Evolutionary conservation across 1,140 invertebrate genomes (phyloP).

Genomic region (Orchestia grillus): DNA sequence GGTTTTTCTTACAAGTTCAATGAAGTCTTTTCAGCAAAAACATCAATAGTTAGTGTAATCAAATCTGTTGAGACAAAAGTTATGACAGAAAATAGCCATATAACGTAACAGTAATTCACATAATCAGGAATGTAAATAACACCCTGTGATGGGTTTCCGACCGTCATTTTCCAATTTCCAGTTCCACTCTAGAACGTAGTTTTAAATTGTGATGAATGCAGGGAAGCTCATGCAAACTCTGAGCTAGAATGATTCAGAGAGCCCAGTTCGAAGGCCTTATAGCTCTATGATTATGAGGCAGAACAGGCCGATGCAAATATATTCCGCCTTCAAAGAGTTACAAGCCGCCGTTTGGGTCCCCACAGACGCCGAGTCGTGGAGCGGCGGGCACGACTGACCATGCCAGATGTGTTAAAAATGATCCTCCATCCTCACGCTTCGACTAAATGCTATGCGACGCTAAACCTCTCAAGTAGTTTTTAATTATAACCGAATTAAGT

Average conservation of each 20-base stretch:
- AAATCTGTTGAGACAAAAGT: neutral
- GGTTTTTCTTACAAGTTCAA: neutral
- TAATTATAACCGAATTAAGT: neutral
- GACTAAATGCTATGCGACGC: neutral
- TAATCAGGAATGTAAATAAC: neutral
- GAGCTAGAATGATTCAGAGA: neutral
- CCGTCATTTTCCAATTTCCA: neutral
- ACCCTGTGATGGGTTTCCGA: neutral
- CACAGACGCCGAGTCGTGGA: neutral
- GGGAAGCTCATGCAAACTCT: conserved; percentile 2
- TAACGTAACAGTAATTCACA: neutral
- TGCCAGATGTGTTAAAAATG: neutral
- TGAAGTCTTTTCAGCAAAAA: neutral
- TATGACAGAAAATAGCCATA: neutral
- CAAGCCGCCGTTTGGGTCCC: neutral
- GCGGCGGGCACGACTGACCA: neutral
- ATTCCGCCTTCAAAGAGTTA: neutral
- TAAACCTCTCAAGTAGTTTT: neutral
- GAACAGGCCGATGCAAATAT: neutral
- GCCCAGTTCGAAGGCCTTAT: neutral
- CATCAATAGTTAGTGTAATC: neutral
- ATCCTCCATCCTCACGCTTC: neutral
- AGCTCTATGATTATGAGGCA: conserved; percentile 19
- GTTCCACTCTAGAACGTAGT: neutral
- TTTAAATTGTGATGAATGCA: neutral